Percentiles rank a stretch among this genome's conserved stretches.
These are phyloP conservation scores for Erpornis zantholeuca DNA, from an alignment of 2,113 vertebrate genomes.

Conservation along the genomic window DNA sequence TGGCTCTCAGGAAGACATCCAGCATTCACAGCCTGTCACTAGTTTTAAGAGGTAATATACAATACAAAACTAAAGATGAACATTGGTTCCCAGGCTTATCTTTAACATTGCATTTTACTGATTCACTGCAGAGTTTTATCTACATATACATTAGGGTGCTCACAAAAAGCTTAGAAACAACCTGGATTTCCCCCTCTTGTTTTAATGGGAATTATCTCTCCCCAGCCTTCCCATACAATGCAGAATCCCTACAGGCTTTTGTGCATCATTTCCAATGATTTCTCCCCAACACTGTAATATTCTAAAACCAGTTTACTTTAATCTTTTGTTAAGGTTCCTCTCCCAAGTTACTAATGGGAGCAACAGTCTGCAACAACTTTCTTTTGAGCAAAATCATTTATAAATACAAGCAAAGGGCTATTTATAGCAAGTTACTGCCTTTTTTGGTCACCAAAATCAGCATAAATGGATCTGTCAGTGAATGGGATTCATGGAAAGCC, in stretches of 20 bases:
- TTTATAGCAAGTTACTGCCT: neutral
- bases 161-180: neutral
- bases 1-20: neutral
- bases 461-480: neutral
- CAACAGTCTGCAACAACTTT: neutral
- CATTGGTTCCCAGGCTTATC: neutral
- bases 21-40: neutral
- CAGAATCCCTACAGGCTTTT: neutral
- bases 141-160: neutral
- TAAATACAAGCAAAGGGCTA: neutral
- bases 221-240: neutral
- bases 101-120: neutral
- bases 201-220: neutral
- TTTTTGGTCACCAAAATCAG: neutral
- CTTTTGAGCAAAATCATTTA: neutral
- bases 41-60: neutral
- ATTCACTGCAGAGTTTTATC: neutral
- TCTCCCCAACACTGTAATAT: neutral
- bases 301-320: neutral
- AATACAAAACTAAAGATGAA: neutral
- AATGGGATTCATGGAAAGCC: neutral
- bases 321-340: neutral
- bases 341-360: neutral
- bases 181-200: neutral
- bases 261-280: neutral